phyloP scores from a whole-genome alignment of 1,140 invertebrate species.

The Palaemon carinicauda region DNA sequence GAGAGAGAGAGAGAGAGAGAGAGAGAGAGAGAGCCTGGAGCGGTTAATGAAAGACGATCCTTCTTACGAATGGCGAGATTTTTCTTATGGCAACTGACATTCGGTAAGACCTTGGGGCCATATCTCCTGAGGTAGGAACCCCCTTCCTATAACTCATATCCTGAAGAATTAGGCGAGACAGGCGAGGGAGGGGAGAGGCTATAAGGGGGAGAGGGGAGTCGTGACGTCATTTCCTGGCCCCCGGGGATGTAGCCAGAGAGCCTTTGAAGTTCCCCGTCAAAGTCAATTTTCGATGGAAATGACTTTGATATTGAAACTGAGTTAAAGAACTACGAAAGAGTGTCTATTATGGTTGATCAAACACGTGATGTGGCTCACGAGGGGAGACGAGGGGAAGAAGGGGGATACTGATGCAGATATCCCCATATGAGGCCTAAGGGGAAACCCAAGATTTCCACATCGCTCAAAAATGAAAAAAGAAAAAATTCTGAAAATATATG shows the following conservation, averaged over 20 bases:
- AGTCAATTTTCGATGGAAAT: constrained; percentile 49
- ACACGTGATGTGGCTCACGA: neutral
- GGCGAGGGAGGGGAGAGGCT: constrained; percentile 3
- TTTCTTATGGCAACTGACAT: no score
- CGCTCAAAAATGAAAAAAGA: no score
- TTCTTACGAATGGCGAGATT: no score
- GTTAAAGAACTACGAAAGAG: constrained; percentile 43
- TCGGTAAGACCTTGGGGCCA: no score
- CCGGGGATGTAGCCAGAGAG: neutral
- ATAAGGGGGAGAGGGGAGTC: neutral
- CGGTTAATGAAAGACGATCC: no score
- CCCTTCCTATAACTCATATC: constrained; percentile 22
- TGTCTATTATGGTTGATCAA: constrained; percentile 49
- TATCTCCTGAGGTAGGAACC: neutral
- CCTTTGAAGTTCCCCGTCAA: constrained; percentile 29
- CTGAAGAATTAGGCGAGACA: constrained; percentile 35
- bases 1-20: no score
- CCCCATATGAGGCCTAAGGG: no score
- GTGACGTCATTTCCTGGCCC: neutral
- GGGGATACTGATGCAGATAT: neutral
- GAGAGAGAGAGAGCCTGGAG: no score
- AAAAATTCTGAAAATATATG: no score
- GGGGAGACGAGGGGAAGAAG: neutral
- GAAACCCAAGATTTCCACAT: no score
- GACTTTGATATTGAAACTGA: constrained; percentile 49